Conservation (phyloP, 2,797 vertebrate species). For the Molossus alvarezi region DNA sequence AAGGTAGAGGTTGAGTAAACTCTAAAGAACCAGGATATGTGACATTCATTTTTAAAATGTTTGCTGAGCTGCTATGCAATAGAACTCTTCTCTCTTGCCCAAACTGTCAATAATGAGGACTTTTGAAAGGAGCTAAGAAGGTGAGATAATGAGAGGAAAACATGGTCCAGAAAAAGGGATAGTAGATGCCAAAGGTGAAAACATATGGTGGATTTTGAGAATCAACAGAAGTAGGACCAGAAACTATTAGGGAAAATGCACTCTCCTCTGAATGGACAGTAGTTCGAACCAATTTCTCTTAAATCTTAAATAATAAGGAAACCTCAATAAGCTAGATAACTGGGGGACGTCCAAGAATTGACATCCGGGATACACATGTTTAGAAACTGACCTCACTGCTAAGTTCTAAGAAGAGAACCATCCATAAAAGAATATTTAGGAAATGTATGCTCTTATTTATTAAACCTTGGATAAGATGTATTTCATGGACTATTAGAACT, state of each 20-base stretch:
- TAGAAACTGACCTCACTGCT: background rate
- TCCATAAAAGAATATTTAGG: background rate
- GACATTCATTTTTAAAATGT: background rate
- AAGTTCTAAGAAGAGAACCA: background rate
- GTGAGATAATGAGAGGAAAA: background rate
- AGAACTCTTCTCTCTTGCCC: background rate
- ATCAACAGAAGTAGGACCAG: background rate
- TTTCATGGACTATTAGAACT: background rate
- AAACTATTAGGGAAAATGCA: background rate
- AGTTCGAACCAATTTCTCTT: background rate
- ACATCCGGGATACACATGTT: background rate
- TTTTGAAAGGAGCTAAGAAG: background rate
- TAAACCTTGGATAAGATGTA: background rate
- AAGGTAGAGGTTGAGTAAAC: background rate
- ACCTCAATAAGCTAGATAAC: background rate
- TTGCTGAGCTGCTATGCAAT: background rate
- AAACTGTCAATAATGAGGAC: background rate
- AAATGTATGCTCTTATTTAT: background rate
- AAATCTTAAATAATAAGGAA: background rate
- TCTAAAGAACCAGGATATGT: background rate
- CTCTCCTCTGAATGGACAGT: background rate
- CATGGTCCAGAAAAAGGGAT: background rate
- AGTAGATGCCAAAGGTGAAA: slow-evolving; percentile 3
- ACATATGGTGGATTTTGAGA: background rate
- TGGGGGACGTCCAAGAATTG: background rate